Base-by-base conservation (phyloP, 2,888 invertebrate species). In the Pollenia labialis region DNA sequence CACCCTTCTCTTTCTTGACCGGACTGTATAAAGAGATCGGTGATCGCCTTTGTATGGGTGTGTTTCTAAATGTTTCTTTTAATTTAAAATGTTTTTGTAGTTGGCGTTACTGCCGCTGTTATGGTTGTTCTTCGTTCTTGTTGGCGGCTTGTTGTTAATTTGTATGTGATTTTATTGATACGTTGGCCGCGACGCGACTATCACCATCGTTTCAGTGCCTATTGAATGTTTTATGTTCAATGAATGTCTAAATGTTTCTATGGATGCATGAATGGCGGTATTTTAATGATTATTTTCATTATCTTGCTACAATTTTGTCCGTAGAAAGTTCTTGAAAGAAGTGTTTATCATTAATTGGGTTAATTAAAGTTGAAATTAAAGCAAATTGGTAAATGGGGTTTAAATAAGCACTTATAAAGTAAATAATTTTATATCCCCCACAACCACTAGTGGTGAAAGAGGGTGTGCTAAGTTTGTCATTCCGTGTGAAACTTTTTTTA, bases 121-220 rank as follows among this genome's bases (percentile, higher is more conserved):
- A 44, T 44, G 4, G 58, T n/a, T 71, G 54, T 58, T 56, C 4
- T 58, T 56, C 8, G 9, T 75, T 54, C 48, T 74, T 52, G 64
- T 79, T 79, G 79, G 56, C 84, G 79, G 79, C 52, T 79, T 84
- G 72, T 74, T 74, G 66, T 79, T 84, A 77, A 77, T 77, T 68
- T 82, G 68, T 74, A 68, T 84, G 52, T 74, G 79, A 84, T 84
- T 72, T 79, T 72, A 84, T 84, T 79, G 83, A 84, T 77, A 42
- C 16, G 3, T 46, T 62, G 80, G n/a, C 50, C 48, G 69, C 60
- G 12, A 69, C 48, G 69, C 60, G 12, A 69, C 18, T 4, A 79
- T 23, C 16, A n/a, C 8, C 32, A 74, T 74, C 48, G 40, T 40
- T 79, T 58, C 50, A 79, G 66, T 66, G 60, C 54, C 58, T 58